Base-by-base conservation (phyloP, 2,888 invertebrate genomes). In the Standfussiana lucernea region DNA sequence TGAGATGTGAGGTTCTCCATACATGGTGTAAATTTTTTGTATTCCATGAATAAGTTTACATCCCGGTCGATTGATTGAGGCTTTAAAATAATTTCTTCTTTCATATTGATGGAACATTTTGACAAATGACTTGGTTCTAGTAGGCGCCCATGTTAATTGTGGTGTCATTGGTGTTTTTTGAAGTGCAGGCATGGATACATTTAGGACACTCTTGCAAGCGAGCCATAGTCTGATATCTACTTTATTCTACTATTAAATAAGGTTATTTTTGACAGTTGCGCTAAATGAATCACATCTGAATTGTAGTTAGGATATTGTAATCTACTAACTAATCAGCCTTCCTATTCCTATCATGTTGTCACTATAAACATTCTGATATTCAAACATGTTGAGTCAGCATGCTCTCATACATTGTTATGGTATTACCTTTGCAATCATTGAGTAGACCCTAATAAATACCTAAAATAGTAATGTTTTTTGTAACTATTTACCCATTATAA, bases 1-100 rank as follows among this genome's bases (percentile, higher is more conserved):
- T 84, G 84, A 86, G 86, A 72, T 83, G 56, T 64, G n/a, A n/a
- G 66, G 47, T 53, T 84, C 83, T 75, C 32, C 79, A 70, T 75
- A 70, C 42, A 40, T 62, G 68, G 40, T 68, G 53, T 50, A 53
- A 2, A 21, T 83, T 86, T 83, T 86, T 83, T 86, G 18, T 83
- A 61, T 59, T 35, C 35, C 50, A 66, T 82, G 69, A 85, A 75
- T 82, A 67, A 28, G 37, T 4, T 32, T 77, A 70, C 45, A 70
- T 85, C 72, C 69, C 76, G 28, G 13, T 69, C 37, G 35, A 24
- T 35, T 18, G 11, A 53, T 72, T 56, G 35, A 50, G 24, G 24
- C 40, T 42, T 45, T n/a, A 18, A 10, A 40, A 47, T 42, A n/a
- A 37, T 42, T 61, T 40, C 15, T 64, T 15, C 18, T n/a, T 40